A percentile compares a stretch with the other conserved stretches of the same genome.
These are phyloP conservation scores for Charadrius vociferus DNA, from an alignment of 2,113 vertebrate species.

Conservation along the genomic window DNA sequence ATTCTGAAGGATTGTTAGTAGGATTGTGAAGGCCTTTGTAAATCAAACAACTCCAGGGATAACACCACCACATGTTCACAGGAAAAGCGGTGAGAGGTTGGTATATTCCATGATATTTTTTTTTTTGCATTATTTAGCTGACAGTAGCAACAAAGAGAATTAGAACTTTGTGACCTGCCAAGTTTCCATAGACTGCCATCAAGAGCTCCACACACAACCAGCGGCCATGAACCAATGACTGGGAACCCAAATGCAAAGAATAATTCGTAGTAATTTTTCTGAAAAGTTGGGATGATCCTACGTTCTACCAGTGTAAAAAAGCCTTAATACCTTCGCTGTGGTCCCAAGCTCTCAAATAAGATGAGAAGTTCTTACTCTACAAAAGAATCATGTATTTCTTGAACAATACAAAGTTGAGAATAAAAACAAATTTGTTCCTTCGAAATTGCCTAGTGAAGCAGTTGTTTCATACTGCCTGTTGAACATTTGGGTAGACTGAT, in stretches of 20 bases:
- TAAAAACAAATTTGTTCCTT: conserved; percentile 75
- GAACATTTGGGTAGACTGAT: conserved; percentile 79
- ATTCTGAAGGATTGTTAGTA: background rate
- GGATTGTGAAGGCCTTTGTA: background rate
- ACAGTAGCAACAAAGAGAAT: background rate
- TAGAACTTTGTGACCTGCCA: background rate
- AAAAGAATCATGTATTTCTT: conserved; percentile 58
- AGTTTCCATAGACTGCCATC: background rate
- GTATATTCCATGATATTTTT: background rate
- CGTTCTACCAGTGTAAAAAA: background rate
- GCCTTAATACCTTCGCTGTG: background rate
- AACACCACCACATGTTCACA: background rate
- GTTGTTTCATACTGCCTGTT: conserved; percentile 82
- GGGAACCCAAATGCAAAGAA: background rate
- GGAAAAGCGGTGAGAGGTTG: background rate
- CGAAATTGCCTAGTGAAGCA: conserved; percentile 79
- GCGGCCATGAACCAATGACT: background rate
- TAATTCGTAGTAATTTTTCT: conserved; percentile 9
- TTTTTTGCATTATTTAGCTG: background rate
- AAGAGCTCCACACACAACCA: background rate
- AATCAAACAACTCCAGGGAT: background rate
- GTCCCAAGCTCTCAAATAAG: conserved; percentile 33
- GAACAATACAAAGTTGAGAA: conserved; percentile 75
- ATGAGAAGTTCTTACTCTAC: conserved; percentile 31
- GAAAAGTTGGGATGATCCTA: background rate